These are phyloP conservation scores for Chrysolina oricalcia DNA, from an alignment of 2,888 invertebrate genomes.

Conservation along the genomic window DNA sequence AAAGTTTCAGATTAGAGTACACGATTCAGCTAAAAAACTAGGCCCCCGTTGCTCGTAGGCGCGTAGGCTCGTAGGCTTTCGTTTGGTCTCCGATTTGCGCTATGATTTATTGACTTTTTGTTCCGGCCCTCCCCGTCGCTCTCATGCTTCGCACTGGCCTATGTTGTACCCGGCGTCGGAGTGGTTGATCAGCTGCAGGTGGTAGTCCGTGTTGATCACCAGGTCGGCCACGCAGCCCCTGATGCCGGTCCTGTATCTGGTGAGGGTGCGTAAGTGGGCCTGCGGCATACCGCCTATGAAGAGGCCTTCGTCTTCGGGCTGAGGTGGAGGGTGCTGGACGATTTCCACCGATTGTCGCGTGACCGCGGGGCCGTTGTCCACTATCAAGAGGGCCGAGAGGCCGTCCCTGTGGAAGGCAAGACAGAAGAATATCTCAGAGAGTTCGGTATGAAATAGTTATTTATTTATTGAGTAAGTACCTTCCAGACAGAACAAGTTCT, in stretches of 20 bases:
- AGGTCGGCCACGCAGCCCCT: slow-evolving; percentile 79
- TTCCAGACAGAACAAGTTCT: too few relatives aligned
- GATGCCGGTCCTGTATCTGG: slow-evolving; percentile 75
- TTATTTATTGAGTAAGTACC: too few relatives aligned
- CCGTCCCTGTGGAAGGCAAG: slow-evolving; percentile 78
- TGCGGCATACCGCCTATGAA: slow-evolving; percentile 82
- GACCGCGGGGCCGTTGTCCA: slow-evolving; percentile 89
- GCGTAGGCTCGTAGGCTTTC: too few relatives aligned
- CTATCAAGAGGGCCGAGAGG: slow-evolving; percentile 88
- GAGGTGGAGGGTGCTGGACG: slow-evolving; percentile 59
- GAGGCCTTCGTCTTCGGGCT: slow-evolving; percentile 89
- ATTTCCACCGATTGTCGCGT: slow-evolving; percentile 89
- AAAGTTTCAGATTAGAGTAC: slow-evolving; percentile 49
- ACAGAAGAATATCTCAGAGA: too few relatives aligned
- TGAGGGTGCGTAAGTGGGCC: slow-evolving; percentile 66
- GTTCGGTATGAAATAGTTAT: too few relatives aligned
- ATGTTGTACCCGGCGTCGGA: slow-evolving; percentile 73
- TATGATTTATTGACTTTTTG: slow-evolving; percentile 57
- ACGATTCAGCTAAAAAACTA: slow-evolving; percentile 50
- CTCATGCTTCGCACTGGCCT: slow-evolving; percentile 68
- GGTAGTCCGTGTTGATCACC: slow-evolving; percentile 77
- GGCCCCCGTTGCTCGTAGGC: slow-evolving; percentile 44
- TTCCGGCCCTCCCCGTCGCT: slow-evolving; percentile 38
- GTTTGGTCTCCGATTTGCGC: slow-evolving; percentile 50
- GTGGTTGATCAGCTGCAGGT: slow-evolving; percentile 72